Evolutionary conservation across 2,113 vertebrate species (phyloP).

Genomic region (Pampusana beccarii): DNA sequence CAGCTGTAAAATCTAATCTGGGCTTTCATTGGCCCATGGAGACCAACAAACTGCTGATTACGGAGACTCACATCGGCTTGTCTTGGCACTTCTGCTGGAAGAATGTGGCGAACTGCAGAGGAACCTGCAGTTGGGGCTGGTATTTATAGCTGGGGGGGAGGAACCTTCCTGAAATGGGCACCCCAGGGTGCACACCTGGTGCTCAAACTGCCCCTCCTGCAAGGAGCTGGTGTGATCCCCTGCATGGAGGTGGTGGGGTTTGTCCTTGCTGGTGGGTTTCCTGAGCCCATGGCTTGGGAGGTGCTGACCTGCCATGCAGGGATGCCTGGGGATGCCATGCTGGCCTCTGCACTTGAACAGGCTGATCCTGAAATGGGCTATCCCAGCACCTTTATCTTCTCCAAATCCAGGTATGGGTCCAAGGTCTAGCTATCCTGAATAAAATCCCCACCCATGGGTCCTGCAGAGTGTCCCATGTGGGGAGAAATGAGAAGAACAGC

Average conservation of each 20-base stretch:
- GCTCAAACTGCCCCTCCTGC: not conserved
- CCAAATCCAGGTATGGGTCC: not conserved
- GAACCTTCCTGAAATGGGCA: not conserved
- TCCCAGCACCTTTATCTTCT: not conserved
- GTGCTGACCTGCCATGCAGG: rapidly evolving
- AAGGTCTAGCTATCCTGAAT: not conserved
- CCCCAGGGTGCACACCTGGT: not conserved
- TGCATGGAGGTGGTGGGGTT: rapidly evolving
- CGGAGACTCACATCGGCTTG: not conserved
- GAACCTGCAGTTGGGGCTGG: not conserved
- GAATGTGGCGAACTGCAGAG: not conserved
- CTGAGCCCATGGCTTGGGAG: rapidly evolving
- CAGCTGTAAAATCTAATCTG: constrained; percentile 25
- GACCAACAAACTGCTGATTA: not conserved
- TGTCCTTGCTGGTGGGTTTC: rapidly evolving
- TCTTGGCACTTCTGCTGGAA: constrained; percentile 49
- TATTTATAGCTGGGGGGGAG: not conserved
- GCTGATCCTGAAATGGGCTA: not conserved
- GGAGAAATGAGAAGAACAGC: not conserved
- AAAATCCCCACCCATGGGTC: rapidly evolving
- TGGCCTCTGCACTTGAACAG: not conserved
- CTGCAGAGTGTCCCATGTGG: rapidly evolving
- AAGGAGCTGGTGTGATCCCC: rapidly evolving
- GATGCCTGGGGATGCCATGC: rapidly evolving
- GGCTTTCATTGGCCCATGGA: constrained; percentile 16